Conservation (phyloP, 2,888 invertebrate genomes). For the Pristionchus entomophagus region DNA sequence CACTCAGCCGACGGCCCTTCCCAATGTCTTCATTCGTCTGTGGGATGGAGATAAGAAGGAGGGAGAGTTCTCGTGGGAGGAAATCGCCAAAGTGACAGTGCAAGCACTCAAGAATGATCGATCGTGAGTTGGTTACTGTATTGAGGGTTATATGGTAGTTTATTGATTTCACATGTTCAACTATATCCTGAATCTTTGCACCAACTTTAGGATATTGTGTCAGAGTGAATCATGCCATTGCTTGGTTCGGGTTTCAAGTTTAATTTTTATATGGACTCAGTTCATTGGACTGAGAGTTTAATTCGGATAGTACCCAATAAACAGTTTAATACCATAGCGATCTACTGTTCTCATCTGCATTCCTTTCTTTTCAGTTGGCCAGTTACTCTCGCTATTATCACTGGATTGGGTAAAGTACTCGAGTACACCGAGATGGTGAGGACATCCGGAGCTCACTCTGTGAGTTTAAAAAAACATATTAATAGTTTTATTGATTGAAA, state of each 20-base stretch:
- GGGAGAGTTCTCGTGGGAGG: slow-evolving; percentile 42
- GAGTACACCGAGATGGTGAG: slow-evolving; percentile 55
- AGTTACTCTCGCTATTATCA: slow-evolving; percentile 50
- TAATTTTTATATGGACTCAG: no score
- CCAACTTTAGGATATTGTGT: no score
- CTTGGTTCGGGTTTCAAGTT: no score
- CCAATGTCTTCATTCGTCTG: slow-evolving; percentile 43
- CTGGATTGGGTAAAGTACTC: slow-evolving; percentile 54
- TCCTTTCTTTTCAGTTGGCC: slow-evolving; percentile 52
- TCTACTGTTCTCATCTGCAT: not conserved
- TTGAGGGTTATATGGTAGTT: not conserved
- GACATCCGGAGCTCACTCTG: slow-evolving; percentile 51
- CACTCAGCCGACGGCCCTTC: not conserved
- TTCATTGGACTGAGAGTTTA: no score
- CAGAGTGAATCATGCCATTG: no score
- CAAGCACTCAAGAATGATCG: slow-evolving; percentile 37
- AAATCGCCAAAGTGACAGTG: slow-evolving; percentile 5
- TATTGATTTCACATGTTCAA: no score
- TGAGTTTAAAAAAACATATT: no score
- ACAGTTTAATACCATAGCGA: no score
- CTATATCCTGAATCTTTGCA: no score
- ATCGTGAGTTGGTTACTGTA: not conserved
- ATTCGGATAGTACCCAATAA: no score
- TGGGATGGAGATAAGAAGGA: slow-evolving; percentile 38
- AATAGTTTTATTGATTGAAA: no score